Conservation (phyloP, 2,113 vertebrate species). For the Pao palembangensis region DNA sequence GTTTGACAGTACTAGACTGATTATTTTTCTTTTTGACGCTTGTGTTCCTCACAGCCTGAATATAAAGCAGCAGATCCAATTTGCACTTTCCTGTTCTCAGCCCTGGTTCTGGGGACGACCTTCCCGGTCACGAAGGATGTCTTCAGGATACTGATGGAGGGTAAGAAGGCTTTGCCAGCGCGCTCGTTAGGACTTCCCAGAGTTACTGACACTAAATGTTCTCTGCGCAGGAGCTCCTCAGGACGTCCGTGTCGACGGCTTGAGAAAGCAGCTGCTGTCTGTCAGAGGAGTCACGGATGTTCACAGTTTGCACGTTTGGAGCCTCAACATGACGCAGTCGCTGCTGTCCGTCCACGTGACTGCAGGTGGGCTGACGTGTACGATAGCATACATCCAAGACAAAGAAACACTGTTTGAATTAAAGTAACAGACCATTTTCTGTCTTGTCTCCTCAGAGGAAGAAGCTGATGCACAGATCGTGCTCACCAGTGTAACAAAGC, state of each 20-base stretch:
- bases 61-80: constrained; percentile 87
- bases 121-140: constrained; percentile 83
- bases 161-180: constrained; percentile 50
- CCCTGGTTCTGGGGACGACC: constrained; percentile 83
- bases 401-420: background rate
- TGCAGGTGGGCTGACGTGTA: constrained; percentile 67
- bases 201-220: too few relatives aligned
- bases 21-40: background rate
- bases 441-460: constrained; percentile 67
- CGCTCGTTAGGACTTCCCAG: too few relatives aligned
- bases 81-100: constrained; percentile 91
- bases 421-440: background rate
- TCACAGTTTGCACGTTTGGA: constrained; percentile 88
- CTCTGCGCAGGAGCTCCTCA: constrained; percentile 75
- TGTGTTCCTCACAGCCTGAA: constrained; percentile 76
- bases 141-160: constrained; percentile 87
- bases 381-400: background rate
- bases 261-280: constrained; percentile 76
- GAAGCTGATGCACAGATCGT: constrained; percentile 62
- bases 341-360: constrained; percentile 83
- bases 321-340: constrained; percentile 75
- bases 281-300: constrained; percentile 78
- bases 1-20: background rate
- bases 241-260: constrained; percentile 71
- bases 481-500: constrained; percentile 71